phyloP scores from a whole-genome alignment of 35 echinoderm and acorn worm species.

The Heliocidaris erythrogramma region DNA sequence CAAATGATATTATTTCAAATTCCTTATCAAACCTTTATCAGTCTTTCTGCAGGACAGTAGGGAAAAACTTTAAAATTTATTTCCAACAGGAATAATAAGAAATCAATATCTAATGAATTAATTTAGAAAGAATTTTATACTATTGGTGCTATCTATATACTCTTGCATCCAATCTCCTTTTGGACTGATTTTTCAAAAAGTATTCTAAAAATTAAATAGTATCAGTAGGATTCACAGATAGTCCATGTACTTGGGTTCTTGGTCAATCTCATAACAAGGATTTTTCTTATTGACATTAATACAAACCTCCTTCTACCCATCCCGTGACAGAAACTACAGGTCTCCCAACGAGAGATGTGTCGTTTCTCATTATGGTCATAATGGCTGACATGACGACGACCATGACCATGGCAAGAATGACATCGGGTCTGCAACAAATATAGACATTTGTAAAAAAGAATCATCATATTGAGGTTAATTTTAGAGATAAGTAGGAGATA shows the following conservation, averaged over 20 bases:
- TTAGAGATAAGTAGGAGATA: neutral
- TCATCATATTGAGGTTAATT: neutral
- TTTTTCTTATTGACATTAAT: neutral
- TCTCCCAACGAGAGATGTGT: neutral
- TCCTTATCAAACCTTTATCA: neutral
- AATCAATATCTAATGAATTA: too few relatives aligned
- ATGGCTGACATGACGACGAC: conserved; percentile 61
- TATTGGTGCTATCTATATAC: too few relatives aligned
- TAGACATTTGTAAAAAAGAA: neutral
- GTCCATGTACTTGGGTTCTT: too few relatives aligned
- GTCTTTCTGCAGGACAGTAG: neutral
- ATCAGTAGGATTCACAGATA: too few relatives aligned
- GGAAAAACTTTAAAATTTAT: neutral
- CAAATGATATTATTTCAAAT: too few relatives aligned
- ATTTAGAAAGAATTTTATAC: too few relatives aligned
- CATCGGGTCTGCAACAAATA: conserved; percentile 74
- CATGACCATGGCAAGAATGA: conserved; percentile 75
- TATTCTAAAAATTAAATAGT: too few relatives aligned
- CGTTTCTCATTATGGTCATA: conserved; percentile 49
- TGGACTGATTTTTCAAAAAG: too few relatives aligned
- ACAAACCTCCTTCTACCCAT: neutral
- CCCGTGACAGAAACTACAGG: neutral
- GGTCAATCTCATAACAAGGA: too few relatives aligned
- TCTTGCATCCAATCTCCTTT: too few relatives aligned
- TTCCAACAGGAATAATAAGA: neutral